Percentiles rank a stretch among this genome's conserved stretches.
Conservation (phyloP, 2,113 vertebrate genomes). For the Strix uralensis region DNA sequence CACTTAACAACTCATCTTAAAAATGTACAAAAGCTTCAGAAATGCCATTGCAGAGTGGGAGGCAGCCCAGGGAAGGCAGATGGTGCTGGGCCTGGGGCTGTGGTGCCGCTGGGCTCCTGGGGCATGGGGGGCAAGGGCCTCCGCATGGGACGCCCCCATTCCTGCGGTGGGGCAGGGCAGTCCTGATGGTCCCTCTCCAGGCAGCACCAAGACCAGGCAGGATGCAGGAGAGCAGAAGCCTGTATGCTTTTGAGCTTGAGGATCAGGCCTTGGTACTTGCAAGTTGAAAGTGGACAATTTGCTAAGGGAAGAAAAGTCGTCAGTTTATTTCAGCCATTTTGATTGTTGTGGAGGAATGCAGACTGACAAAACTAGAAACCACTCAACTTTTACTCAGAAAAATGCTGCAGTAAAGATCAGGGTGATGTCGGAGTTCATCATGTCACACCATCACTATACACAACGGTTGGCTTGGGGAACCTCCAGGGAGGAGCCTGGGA, state of each 20-base stretch:
- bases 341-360: neutral
- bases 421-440: neutral
- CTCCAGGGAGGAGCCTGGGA: neutral
- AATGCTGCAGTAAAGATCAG: neutral
- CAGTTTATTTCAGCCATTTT: neutral
- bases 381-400: neutral
- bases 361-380: neutral
- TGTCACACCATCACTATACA: neutral
- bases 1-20: neutral
- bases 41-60: neutral
- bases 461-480: neutral
- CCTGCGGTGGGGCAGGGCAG: neutral
- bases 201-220: neutral
- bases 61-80: neutral
- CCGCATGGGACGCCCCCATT: neutral
- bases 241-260: neutral
- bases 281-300: neutral
- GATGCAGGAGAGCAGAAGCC: neutral
- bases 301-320: neutral
- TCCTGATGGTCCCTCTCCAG: neutral
- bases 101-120: neutral
- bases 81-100: too few species aligned
- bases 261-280: neutral
- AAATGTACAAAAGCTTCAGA: neutral
- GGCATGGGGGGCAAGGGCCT: fast-evolving